A percentile compares a stretch with the other conserved stretches of the same genome.
phyloP scores from a whole-genome alignment of 1,140 invertebrate genomes.

The Mycetomoellerius zeteki region DNA sequence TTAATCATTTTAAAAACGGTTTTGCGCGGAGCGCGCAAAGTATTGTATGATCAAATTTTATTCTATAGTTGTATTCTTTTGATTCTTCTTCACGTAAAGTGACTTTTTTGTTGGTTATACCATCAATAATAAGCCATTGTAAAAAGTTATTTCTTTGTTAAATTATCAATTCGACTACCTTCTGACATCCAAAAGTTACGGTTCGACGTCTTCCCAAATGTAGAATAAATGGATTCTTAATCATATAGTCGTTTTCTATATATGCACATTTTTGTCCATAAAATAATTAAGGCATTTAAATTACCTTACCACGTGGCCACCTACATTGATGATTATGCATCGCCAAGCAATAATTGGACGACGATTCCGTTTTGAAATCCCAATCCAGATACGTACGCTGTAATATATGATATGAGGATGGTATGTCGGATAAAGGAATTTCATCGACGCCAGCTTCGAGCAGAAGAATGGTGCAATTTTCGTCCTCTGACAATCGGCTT shows the following conservation, averaged over 20 bases:
- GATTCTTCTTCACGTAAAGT: neutral
- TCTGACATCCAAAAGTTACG: no score
- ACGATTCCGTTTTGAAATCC: constrained; percentile 92
- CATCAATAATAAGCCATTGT: neutral
- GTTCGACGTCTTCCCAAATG: no score
- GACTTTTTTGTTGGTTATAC: neutral
- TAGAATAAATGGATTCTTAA: neutral
- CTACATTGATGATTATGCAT: constrained; percentile 89
- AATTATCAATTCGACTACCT: neutral
- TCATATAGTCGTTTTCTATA: neutral
- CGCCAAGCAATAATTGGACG: constrained; percentile 89
- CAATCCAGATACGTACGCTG: constrained; percentile 92
- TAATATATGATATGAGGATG: constrained; percentile 90
- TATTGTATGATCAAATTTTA: neutral
- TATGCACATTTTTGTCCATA: neutral
- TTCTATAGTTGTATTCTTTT: neutral
- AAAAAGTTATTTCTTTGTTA: neutral
- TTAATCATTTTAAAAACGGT: neutral
- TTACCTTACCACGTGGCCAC: constrained; percentile 92
- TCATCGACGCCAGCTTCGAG: constrained; percentile 95
- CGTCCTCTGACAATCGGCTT: constrained; percentile 91
- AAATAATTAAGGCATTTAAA: neutral
- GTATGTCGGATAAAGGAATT: constrained; percentile 91
- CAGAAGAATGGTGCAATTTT: constrained; percentile 91
- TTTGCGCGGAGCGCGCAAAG: neutral